Conservation (phyloP, 2,888 invertebrate genomes). For the Sarcophaga variegata region DNA sequence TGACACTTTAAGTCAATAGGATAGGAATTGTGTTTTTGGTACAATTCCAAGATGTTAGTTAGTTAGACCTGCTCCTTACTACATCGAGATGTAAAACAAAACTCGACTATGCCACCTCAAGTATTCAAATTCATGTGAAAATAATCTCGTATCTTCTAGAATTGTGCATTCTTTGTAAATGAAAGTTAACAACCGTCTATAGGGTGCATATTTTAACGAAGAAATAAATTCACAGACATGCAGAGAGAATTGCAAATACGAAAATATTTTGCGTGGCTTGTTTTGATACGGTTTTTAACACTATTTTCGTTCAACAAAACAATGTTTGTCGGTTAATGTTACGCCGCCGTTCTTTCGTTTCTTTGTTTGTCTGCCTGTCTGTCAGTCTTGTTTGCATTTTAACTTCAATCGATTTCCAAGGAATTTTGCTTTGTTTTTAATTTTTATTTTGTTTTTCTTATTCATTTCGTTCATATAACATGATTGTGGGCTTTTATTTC, state of each 20-base stretch:
- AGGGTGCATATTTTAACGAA: not conserved
- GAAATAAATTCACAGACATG: not conserved
- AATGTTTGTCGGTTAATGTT: not conserved
- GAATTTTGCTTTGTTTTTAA: slow-evolving; percentile 44
- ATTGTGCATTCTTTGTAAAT: not conserved
- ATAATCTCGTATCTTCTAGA: no score
- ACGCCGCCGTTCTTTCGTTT: not conserved
- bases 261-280: slow-evolving; percentile 73
- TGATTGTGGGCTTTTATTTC: slow-evolving; percentile 52
- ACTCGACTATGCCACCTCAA: no score
- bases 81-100: no score
- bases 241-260: slow-evolving; percentile 22
- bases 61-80: no score
- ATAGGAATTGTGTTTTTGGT: no score
- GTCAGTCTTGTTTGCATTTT: not conserved
- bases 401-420: slow-evolving; percentile 63
- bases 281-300: slow-evolving; percentile 72
- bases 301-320: slow-evolving; percentile 43
- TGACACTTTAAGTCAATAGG: no score
- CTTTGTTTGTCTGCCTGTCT: slow-evolving; percentile 3
- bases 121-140: no score
- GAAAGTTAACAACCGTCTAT: not conserved
- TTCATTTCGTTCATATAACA: slow-evolving; percentile 18
- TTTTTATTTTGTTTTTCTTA: slow-evolving; percentile 27
- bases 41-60: no score